These are phyloP conservation scores for Drosophila trichaetosa DNA, from an alignment of 2,888 invertebrate species.

Conservation along the genomic window DNA sequence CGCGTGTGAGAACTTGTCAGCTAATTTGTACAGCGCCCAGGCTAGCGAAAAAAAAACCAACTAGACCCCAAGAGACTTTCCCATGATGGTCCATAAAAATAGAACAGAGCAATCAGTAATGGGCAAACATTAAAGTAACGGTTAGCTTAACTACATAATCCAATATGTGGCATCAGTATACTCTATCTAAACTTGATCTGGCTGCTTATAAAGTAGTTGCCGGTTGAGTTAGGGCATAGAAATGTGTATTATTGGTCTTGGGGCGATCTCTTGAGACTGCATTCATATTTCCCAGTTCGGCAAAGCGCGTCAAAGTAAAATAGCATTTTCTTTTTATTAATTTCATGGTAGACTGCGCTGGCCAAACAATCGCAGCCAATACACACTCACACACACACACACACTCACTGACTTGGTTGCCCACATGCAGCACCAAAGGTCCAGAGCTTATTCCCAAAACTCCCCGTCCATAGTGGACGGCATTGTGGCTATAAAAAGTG, in stretches of 20 bases:
- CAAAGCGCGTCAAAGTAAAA: constrained; percentile 33
- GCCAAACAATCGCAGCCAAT: constrained; percentile 70
- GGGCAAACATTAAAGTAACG: constrained; percentile 15
- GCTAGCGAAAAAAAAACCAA: constrained; percentile 11
- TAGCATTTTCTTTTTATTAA: constrained; percentile 76
- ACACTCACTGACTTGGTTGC: constrained; percentile 17
- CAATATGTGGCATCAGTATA: neutral
- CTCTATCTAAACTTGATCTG: neutral
- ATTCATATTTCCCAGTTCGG: constrained; percentile 64
- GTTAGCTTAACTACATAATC: constrained; percentile 4
- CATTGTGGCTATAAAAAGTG: constrained; percentile 78
- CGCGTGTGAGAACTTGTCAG: constrained; percentile 54
- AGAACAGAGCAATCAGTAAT: constrained; percentile 12
- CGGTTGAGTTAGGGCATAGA: constrained; percentile 11
- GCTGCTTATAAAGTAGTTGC: neutral
- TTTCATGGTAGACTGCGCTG: constrained; percentile 82
- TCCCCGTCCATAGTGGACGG: constrained; percentile 36
- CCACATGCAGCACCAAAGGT: constrained; percentile 36
- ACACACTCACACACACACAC: neutral
- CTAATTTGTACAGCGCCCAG: constrained; percentile 48
- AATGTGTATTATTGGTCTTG: constrained; percentile 4
- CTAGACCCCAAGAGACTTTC: constrained; percentile 5
- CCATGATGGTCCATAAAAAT: constrained; percentile 8
- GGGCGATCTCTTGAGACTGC: constrained; percentile 36
- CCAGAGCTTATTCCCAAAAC: constrained; percentile 72